Base-by-base conservation (phyloP, 2,888 invertebrate species). In the Meliscaeva auricollis region DNA sequence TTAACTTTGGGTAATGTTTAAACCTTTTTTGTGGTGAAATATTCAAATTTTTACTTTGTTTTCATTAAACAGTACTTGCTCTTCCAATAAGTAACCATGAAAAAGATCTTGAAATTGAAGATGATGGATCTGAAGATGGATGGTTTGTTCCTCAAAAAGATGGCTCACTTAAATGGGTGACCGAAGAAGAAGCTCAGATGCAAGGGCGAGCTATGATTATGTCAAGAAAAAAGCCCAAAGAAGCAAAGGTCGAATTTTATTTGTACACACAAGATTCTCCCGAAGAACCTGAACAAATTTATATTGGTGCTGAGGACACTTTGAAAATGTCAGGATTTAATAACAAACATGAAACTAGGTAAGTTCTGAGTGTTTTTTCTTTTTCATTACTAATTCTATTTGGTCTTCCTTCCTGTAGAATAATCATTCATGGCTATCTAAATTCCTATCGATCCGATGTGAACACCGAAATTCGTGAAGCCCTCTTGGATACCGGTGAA, bases 391-490 rank as follows among this genome's bases (percentile, higher is more conserved):
- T n/a, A 1, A 1, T 9, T n/a, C n/a, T n/a, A n/a, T n/a, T n/a
- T n/a, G n/a, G n/a, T n/a, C n/a, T n/a, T n/a, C n/a, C n/a, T n/a
- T n/a, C n/a, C n/a, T n/a, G n/a, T 54, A 90, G 90, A 35, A 83
- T 91, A 15, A 88, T 94, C 15, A 92, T 93, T 26, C 94, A 94
- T 87, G 94, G 94, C 9, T 94, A 94, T 94, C 92, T 93, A 70
- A 93, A 94, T 85, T 92, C 93, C 88, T 93, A 93, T 54, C 91
- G 92, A 79, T 93, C 94, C 54, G 87, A 83, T 9, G 72, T 90
- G 1, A 90, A 90, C 66, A 80, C 58, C 0, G 81, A 87, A 6
- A 83, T 91, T 0, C 89, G 90, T 11, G 70, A 85, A 8, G 94
- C 94, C 0, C 94, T 94, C 88, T 91, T 94, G 15, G 92, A 92